Percentiles rank a stretch among this genome's conserved stretches.
Evolutionary conservation across 2,797 vertebrate species (phyloP).

Genomic region (Galago senegalensis): DNA sequence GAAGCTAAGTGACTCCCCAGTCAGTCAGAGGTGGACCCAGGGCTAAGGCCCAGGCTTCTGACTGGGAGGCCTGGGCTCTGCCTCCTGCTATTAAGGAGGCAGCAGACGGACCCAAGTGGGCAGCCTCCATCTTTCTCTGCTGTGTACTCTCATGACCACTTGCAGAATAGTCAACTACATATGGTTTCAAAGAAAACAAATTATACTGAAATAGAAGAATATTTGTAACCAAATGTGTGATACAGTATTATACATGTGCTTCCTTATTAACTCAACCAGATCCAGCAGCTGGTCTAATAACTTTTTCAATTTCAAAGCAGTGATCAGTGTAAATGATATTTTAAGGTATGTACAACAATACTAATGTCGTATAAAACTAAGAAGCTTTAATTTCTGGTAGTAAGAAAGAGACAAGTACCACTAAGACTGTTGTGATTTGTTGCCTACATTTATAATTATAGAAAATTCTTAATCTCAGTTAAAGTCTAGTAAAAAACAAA

Average conservation of each 20-base stretch:
- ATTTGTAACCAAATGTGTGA: constrained; percentile 67
- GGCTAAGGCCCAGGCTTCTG: not conserved
- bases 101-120: not conserved
- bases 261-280: constrained; percentile 65
- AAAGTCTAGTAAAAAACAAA: not conserved
- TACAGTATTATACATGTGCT: not conserved
- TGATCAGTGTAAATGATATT: constrained; percentile 29
- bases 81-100: not conserved
- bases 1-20: not conserved
- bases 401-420: not conserved
- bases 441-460: not conserved
- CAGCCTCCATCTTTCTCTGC: not conserved
- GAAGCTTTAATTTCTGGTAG: constrained; percentile 34
- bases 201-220: constrained; percentile 55
- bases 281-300: constrained; percentile 58
- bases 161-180: constrained; percentile 43
- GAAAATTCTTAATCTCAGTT: constrained; percentile 63
- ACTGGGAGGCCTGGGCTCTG: not conserved
- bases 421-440: not conserved
- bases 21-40: not conserved
- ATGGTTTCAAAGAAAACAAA: constrained; percentile 63
- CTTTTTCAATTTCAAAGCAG: constrained; percentile 67
- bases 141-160: not conserved
- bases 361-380: constrained; percentile 21
- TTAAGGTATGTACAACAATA: not conserved